Evolutionary conservation across 2,888 invertebrate species (phyloP).

Genomic region (Vanessa cardui): DNA sequence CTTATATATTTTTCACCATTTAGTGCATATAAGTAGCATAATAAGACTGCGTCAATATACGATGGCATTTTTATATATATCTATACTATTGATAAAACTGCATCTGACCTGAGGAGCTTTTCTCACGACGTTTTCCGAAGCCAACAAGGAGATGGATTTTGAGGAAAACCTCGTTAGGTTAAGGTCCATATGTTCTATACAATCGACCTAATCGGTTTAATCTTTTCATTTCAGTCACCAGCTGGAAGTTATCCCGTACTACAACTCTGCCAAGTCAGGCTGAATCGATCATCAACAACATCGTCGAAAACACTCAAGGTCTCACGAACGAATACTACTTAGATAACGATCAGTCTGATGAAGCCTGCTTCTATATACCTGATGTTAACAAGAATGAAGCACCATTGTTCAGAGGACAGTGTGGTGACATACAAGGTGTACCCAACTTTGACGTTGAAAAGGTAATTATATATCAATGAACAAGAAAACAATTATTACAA

Average conservation of each 20-base stretch:
- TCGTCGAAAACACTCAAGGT: slow-evolving; percentile 59
- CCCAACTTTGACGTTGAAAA: slow-evolving; percentile 53
- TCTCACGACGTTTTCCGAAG: too few species aligned
- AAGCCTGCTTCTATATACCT: slow-evolving; percentile 69
- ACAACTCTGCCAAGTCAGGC: slow-evolving; percentile 49
- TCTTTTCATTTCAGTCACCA: slow-evolving; percentile 55
- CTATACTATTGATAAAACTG: too few species aligned
- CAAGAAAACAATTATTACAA: too few species aligned
- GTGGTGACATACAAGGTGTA: slow-evolving; percentile 53
- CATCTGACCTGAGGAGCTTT: too few species aligned
- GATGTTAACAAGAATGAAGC: slow-evolving; percentile 49
- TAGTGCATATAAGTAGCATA: too few species aligned
- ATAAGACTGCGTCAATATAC: too few species aligned
- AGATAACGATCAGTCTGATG: slow-evolving; percentile 60
- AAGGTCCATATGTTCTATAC: too few species aligned
- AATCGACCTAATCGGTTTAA: neutral
- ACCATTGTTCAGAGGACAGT: slow-evolving; percentile 64
- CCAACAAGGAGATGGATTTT: too few species aligned
- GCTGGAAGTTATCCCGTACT: slow-evolving; percentile 68
- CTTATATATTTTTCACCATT: too few species aligned
- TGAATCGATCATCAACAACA: slow-evolving; percentile 47
- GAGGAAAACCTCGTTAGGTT: too few species aligned
- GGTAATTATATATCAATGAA: slow-evolving; percentile 43
- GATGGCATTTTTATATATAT: too few species aligned
- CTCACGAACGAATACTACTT: slow-evolving; percentile 58